Evolutionary conservation across 2,888 invertebrate species (phyloP).

Genomic region (Caenorhabditis sp.): DNA sequence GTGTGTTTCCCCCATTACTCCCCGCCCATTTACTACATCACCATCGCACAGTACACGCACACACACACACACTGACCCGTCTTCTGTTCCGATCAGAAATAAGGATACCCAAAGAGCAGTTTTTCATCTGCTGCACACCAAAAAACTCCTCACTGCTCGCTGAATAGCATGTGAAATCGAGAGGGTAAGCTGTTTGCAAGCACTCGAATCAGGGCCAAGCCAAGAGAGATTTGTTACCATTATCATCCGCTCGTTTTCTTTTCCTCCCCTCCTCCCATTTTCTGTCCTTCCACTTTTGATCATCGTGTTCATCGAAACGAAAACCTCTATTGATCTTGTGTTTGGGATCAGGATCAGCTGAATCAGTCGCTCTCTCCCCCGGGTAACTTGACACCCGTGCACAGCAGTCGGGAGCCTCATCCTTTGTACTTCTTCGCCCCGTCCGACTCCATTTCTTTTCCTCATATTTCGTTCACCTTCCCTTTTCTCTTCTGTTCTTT

Average conservation of each 20-base stretch:
- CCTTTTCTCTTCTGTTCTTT: conserved; percentile 1
- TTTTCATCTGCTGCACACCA: conserved; percentile 2
- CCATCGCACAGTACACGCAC: background rate
- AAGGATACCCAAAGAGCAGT: background rate
- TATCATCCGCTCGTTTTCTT: background rate
- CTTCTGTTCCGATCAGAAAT: background rate
- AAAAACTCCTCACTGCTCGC: background rate
- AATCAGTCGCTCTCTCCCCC: background rate
- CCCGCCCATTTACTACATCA: too few relatives aligned
- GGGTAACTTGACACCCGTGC: conserved; percentile 41
- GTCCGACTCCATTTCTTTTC: conserved; percentile 1
- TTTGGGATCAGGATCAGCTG: conserved; percentile 3
- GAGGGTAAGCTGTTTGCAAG: background rate
- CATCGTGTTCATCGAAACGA: background rate
- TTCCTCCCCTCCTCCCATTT: background rate
- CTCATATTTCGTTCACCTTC: conserved; percentile 13
- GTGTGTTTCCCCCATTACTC: conserved; percentile 4
- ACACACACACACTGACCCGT: background rate
- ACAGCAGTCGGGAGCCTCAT: conserved; percentile 27
- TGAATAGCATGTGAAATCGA: background rate
- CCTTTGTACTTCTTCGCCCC: conserved; percentile 43
- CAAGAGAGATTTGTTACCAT: background rate
- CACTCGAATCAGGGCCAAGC: background rate
- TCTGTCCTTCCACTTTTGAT: background rate
- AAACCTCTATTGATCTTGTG: background rate